Percentiles rank a stretch among this genome's conserved stretches.
Conservation (phyloP, 1,140 invertebrate genomes). For the Drosophila tani region DNA sequence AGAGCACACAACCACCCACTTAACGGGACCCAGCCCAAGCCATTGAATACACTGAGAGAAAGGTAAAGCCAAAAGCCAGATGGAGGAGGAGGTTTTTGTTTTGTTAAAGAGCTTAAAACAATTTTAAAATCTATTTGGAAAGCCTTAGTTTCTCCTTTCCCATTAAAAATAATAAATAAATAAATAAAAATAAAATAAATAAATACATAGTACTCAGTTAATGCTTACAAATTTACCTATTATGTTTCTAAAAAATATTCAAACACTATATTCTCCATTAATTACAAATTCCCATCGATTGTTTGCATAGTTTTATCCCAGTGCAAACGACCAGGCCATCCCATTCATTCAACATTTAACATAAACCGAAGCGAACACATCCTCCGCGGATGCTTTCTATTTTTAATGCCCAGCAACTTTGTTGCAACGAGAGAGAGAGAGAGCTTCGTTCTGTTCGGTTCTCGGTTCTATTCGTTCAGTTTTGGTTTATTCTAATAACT, state of each 20-base stretch:
- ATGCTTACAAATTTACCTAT: too few relatives aligned
- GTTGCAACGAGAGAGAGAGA: slow-evolving; percentile 28
- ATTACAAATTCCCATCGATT: too few relatives aligned
- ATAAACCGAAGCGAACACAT: slow-evolving; percentile 30
- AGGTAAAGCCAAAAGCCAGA: not conserved
- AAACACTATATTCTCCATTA: not conserved
- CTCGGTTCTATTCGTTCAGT: slow-evolving; percentile 12
- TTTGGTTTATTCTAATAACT: slow-evolving; percentile 45
- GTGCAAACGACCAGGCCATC: slow-evolving; percentile 21
- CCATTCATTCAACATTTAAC: slow-evolving; percentile 44
- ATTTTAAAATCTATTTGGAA: too few relatives aligned
- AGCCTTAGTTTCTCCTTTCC: too few relatives aligned
- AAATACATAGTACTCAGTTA: too few relatives aligned
- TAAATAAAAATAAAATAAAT: too few relatives aligned
- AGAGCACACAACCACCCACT: slow-evolving; percentile 26
- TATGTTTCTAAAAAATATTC: too few relatives aligned
- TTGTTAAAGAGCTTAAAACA: too few relatives aligned
- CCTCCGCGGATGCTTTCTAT: slow-evolving; percentile 38
- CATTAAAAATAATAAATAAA: too few relatives aligned
- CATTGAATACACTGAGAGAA: slow-evolving; percentile 20
- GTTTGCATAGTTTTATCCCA: not conserved
- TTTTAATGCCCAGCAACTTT: slow-evolving; percentile 44
- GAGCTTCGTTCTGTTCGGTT: slow-evolving; percentile 8
- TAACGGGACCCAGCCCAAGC: slow-evolving; percentile 16
- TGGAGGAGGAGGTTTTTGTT: too few relatives aligned